Evolutionary conservation across 2,113 vertebrate species (phyloP).

Genomic region (Corythornis cristatus): DNA sequence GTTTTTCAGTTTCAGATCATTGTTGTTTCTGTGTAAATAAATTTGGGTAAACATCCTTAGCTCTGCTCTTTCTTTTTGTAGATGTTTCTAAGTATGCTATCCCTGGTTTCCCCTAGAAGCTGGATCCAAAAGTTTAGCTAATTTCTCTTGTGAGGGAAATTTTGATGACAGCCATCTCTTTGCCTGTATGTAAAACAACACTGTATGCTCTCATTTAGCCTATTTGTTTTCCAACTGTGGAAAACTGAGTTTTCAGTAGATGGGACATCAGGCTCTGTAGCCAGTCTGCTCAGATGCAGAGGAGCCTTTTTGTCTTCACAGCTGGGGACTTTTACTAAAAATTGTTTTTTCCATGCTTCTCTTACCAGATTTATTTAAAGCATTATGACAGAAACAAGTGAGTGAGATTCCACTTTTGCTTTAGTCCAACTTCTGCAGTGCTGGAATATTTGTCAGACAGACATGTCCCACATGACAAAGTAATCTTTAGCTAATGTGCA

Average conservation of each 20-base stretch:
- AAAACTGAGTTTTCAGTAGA: neutral
- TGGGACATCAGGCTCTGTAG: neutral
- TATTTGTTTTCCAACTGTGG: neutral
- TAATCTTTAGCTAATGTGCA: neutral
- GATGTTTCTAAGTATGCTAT: neutral
- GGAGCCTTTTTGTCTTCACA: neutral
- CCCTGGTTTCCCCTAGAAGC: neutral
- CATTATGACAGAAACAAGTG: neutral
- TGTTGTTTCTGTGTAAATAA: neutral
- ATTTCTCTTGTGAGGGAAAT: neutral
- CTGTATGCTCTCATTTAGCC: neutral
- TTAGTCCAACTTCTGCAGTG: accelerated
- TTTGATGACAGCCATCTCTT: neutral
- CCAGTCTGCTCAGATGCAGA: neutral
- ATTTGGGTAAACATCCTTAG: neutral
- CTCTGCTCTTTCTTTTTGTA: neutral
- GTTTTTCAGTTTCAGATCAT: neutral
- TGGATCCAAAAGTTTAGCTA: neutral
- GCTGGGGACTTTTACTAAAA: neutral
- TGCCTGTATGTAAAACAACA: neutral
- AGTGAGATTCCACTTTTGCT: neutral
- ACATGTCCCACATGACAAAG: neutral
- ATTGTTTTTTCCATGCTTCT: neutral
- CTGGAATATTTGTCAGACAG: neutral
- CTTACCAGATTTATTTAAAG: neutral